Percentiles rank a stretch among this genome's conserved stretches.
These are phyloP conservation scores for Leucopsar rothschildi DNA, from an alignment of 2,113 vertebrate genomes.

Conservation along the genomic window DNA sequence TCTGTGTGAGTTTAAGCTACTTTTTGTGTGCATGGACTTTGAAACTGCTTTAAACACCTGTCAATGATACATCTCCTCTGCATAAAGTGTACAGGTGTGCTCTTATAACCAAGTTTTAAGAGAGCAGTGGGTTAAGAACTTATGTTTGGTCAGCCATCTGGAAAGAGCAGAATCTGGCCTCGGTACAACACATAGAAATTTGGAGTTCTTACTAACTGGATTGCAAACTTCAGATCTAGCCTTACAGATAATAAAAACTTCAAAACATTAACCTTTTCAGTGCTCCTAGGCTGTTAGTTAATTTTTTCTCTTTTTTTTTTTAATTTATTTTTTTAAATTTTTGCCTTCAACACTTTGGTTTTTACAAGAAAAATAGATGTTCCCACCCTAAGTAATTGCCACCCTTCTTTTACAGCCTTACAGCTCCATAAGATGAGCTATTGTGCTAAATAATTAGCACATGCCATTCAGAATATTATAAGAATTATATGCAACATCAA, in stretches of 20 bases:
- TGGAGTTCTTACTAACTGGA: not conserved
- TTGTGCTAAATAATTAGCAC: slow-evolving; percentile 86
- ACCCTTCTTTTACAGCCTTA: slow-evolving; percentile 74
- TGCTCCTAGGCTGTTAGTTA: slow-evolving; percentile 8
- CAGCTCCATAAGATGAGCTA: slow-evolving; percentile 76
- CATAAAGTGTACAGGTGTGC: not conserved
- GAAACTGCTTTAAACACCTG: not conserved
- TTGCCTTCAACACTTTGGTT: slow-evolving; percentile 65
- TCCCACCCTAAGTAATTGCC: slow-evolving; percentile 77
- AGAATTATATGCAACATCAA: slow-evolving; percentile 83
- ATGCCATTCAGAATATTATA: slow-evolving; percentile 80
- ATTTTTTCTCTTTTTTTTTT: not conserved
- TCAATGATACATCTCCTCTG: not conserved
- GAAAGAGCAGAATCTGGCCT: slow-evolving; percentile 23
- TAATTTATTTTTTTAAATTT: not conserved
- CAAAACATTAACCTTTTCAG: slow-evolving; percentile 71
- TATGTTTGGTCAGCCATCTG: not conserved
- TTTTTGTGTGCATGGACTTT: not conserved
- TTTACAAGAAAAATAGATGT: slow-evolving; percentile 70
- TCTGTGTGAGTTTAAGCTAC: not conserved
- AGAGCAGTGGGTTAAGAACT: not conserved
- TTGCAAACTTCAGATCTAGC: slow-evolving; percentile 43
- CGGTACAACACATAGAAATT: not conserved
- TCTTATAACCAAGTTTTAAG: not conserved
- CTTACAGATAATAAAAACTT: slow-evolving; percentile 56